Evolutionary conservation across 2,888 invertebrate genomes (phyloP), one percentile per base, ranked within the genome.

Genomic region (Crematogaster levior): DNA sequence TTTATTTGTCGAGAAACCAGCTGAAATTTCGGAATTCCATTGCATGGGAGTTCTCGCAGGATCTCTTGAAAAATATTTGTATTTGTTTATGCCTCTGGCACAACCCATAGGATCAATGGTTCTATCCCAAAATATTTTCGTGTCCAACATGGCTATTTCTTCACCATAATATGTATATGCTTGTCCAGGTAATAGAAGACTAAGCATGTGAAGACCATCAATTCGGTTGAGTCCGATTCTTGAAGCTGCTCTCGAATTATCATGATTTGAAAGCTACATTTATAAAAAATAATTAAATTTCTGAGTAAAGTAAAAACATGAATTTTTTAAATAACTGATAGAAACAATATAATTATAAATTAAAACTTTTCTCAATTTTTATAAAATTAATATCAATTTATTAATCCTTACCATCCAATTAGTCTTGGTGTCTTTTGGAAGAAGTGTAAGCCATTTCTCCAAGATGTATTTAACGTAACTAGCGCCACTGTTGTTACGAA

Each of bases 111-210:
- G 74, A 81, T 91, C 89, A 7, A 88, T 86, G 12, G 96, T 92
- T 65, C 89, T 84, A 3, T 84, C 48, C 85, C 88, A 89, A 1
- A 68, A 82, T 30, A 91, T 68, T 21, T 87, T 81, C 21, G 84
- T 66, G 56, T 92, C 86, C 7, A 84, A 56, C 93, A 93, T 93
- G 15, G 90, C 92, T 37, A 93, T 92, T 84, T 93, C 93, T 40
- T 93, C 93, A 3, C 93, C 93, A 70, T 96, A 96, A 91, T 96
- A 96, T 37, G 95, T 94, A 77, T 95, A 93, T 1, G 95, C 94
- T 48, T 95, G 95, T 12, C 96, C 96, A 5, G 95, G 96, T 65
- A 96, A 91, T 6, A 95, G 91, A 86, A 96, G 90, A 75, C 95
- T 94, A 48, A 96, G 90, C 94, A 96, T 95, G 88, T 95, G 94